Base-by-base conservation (phyloP, 2,888 invertebrate species). In the Cylloceria caligata region DNA sequence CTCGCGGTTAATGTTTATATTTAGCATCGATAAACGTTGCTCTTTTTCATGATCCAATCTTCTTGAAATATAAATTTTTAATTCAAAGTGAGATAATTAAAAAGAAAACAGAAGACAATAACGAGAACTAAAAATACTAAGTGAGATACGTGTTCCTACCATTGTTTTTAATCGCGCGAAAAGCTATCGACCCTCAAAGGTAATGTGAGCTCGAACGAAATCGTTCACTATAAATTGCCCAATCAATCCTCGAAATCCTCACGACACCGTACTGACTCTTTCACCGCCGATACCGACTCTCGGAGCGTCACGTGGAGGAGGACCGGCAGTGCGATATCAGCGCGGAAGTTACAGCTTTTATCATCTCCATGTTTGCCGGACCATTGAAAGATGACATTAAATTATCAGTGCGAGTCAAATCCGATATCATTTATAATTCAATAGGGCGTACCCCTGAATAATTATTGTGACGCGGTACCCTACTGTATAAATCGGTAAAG, bases 221-320 rank as follows among this genome's bases (percentile, higher is more conserved):
- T 72, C 39, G 21, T 7, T 55, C 39, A 24, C 45, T n/a, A 57
- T 16, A 24, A 68, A 64, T 64, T 6, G 45, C 16, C 36, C 64
- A 42, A 36, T 36, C 36, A 11, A 60, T 34, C 7, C 57, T 16
- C 57, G 36, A 55, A 24, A 76, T 60, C 27, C n/a, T 62, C 49
- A 24, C 57, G 21, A 71, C 52, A 24, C 39, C 19, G 19, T n/a
- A 24, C 16, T n/a, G 21, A 34, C 30, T 21, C 49, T 36, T 19
- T 2, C 9, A 13, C 19, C 72, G 30, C 68, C 19, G 39, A 49
- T 73, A 47, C 60, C 45, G 78, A 79, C 75, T 45, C 52, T 13
- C 49, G 42, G 13, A 67, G 75, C 67, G 71, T 79, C 82, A 82
- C 82, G 82, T 82, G 82, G 82, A 81, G 47, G 9, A 24, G 42